These are phyloP conservation scores for Coracopsis vasa DNA, from an alignment of 2,113 vertebrate species.

Conservation along the genomic window DNA sequence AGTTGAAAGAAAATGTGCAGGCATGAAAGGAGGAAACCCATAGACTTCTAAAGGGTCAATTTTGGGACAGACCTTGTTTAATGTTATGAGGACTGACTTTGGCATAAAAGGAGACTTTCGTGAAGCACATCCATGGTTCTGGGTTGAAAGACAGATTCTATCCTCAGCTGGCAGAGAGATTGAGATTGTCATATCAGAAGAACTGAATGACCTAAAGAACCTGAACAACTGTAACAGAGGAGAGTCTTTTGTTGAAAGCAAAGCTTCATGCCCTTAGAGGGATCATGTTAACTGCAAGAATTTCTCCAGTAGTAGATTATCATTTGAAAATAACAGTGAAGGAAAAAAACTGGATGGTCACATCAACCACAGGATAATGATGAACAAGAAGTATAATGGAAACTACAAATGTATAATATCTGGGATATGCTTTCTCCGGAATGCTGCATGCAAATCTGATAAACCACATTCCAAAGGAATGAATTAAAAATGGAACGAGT, in stretches of 20 bases:
- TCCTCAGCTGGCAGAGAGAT: neutral
- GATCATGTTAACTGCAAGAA: neutral
- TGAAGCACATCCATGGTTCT: neutral
- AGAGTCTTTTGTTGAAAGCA: neutral
- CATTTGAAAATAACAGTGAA: neutral
- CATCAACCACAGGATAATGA: neutral
- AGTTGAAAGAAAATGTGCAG: neutral
- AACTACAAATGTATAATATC: neutral
- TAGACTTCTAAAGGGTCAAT: neutral
- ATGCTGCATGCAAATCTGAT: neutral
- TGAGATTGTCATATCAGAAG: neutral
- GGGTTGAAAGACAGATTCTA: neutral
- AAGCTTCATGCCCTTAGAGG: neutral
- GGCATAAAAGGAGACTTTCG: neutral
- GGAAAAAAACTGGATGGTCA: neutral
- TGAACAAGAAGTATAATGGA: neutral
- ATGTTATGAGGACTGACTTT: neutral
- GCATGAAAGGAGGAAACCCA: neutral
- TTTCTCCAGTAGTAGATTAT: neutral
- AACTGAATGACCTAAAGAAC: neutral
- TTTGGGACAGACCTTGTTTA: neutral
- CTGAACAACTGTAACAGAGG: neutral
- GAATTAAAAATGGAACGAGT: slow-evolving; percentile 29
- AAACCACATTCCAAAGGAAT: slow-evolving; percentile 14
- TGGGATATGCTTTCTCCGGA: neutral